Percentiles rank a stretch among this genome's conserved stretches.
Evolutionary conservation across 1,140 invertebrate species (phyloP).

Genomic region (Zaprionus gabonicus): DNA sequence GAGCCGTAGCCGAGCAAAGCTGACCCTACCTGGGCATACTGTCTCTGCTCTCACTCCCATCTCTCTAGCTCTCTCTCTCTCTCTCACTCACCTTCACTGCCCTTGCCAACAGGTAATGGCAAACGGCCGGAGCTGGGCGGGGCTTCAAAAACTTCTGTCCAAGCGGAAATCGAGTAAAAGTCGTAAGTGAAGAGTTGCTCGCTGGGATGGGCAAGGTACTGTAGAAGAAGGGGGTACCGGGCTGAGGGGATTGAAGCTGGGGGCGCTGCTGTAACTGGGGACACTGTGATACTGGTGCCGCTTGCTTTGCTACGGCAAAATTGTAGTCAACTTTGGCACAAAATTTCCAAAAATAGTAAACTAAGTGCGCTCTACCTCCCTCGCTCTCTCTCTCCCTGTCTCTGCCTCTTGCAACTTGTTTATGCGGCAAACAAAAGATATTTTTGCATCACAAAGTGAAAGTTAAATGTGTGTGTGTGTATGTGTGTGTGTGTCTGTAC

Average conservation of each 20-base stretch:
- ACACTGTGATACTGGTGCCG: conserved; percentile 10
- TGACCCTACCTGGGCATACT: neutral
- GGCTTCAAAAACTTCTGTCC: conserved; percentile 49
- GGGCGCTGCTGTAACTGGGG: neutral
- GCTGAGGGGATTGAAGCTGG: too few relatives aligned
- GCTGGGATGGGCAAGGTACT: neutral
- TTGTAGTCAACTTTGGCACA: conserved; percentile 51
- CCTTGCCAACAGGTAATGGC: conserved; percentile 11
- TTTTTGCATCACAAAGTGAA: conserved; percentile 74
- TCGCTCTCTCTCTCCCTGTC: neutral
- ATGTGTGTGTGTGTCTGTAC: conserved; percentile 22
- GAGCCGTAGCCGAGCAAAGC: neutral
- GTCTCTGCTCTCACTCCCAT: neutral
- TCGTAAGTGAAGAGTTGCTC: conserved; percentile 55
- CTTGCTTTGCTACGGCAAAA: conserved; percentile 30
- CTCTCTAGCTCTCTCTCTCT: too few relatives aligned
- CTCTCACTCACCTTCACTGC: neutral
- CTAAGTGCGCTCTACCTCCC: conserved; percentile 53
- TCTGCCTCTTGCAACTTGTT: conserved; percentile 23
- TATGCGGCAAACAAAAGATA: conserved; percentile 46
- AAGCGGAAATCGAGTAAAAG: conserved; percentile 71
- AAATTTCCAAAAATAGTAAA: conserved; percentile 68
- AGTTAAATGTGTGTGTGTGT: conserved; percentile 46
- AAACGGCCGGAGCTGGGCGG: neutral
- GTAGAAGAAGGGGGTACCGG: too few relatives aligned